Base-by-base conservation (phyloP, 37 sponge, comb jelly and placozoan species). In the Chondrosia reniformis region DNA sequence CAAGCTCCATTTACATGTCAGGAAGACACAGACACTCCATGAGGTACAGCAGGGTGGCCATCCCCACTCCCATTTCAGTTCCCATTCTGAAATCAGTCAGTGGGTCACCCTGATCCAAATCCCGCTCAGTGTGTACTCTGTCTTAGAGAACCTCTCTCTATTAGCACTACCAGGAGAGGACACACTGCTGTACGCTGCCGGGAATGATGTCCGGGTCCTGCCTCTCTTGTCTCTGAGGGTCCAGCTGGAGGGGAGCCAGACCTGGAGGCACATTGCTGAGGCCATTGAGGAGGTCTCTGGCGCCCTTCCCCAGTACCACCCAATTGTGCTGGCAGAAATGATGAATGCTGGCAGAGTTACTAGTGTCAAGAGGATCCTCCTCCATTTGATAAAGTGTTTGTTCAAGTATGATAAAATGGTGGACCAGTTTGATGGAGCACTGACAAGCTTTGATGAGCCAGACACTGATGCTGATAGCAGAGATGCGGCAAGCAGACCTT, bases 231-330 rank as follows among this genome's bases (percentile, higher is more conserved):
- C 38, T 13, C 17, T 19, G n/a, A 17, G 37, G 8, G 44, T 69
- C 15, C n/a, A 9, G 1, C 17, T 12, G 3, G 12, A 39, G 1
- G 42, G 15, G 9, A 6, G 24, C 1, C 4, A 32, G 2, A 3
- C 17, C 4, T 4, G 36, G 19, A 38, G 15, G 25, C 10, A 25
- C 41, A 24, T 69, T 38, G 2, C 42, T 41, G 25, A 69, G 9
- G 43, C n/a, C 8, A 69, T 69, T 43, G 36, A 34, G 44, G 10
- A 37, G 72, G 32, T 44, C 17, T 69, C 72, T 40, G 83, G 59
- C 31, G 55, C 84, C 4, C 77, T 92, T 6, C 91, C 95, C 38
- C 96, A 98, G 83, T 95, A 95, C 57, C 99, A 98, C 55, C 99
- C 99, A 17, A 74, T 83, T 55, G 84, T 89, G 30, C 76, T 98